Percentiles rank a stretch among this genome's conserved stretches.
Conservation (phyloP, 1,140 invertebrate genomes). For the Bemisia tabaci region DNA sequence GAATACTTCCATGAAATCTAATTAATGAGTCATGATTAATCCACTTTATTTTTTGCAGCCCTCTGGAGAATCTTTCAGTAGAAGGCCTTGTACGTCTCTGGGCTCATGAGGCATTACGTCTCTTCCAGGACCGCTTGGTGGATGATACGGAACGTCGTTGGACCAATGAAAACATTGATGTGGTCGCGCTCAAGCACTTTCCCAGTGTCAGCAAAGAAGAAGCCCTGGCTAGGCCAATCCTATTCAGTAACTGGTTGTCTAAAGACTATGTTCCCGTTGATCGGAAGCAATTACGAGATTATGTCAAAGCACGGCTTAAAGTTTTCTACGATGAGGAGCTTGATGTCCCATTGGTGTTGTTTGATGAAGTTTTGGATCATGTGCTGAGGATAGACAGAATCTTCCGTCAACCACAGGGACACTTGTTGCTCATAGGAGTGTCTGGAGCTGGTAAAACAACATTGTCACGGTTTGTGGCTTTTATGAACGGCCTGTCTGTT, state of each 20-base stretch:
- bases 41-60: constrained; percentile 40
- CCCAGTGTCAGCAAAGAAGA: constrained; percentile 73
- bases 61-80: constrained; percentile 76
- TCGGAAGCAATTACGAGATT: constrained; percentile 86
- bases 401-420: constrained; percentile 96
- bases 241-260: constrained; percentile 98
- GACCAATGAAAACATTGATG: constrained; percentile 98
- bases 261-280: constrained; percentile 97
- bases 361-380: constrained; percentile 98
- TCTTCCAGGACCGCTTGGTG: constrained; percentile 94
- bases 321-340: constrained; percentile 99
- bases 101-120: constrained; percentile 93
- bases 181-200: constrained; percentile 90
- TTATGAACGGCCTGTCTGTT: constrained; percentile 98
- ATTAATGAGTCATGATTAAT: no score
- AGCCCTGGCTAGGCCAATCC: constrained; percentile 76
- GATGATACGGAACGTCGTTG: constrained; percentile 87
- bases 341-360: constrained; percentile 93
- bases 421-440: constrained; percentile 90
- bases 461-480: constrained; percentile 95
- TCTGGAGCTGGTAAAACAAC: constrained; percentile 98
- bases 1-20: no score
- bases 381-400: constrained; percentile 96
- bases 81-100: constrained; percentile 93
- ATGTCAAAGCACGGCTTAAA: constrained; percentile 91